Evolutionary conservation across 1,140 invertebrate species (phyloP).

Genomic region (Oreohelix idahoensis): DNA sequence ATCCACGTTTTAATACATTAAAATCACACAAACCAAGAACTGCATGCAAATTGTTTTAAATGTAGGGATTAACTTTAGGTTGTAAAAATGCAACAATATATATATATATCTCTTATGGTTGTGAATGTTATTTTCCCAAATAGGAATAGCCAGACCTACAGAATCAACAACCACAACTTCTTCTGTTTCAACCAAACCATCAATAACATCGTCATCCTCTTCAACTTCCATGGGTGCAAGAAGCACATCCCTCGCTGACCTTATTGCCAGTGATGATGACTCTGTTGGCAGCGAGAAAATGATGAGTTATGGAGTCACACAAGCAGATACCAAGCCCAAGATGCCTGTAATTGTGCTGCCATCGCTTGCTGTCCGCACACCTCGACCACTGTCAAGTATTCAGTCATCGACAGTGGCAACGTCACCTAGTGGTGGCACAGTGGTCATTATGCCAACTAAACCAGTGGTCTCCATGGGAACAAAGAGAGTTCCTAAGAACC

Average conservation of each 20-base stretch:
- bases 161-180: slow-evolving; percentile 16
- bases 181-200: not conserved
- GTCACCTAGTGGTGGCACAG: slow-evolving; percentile 17
- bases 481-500: slow-evolving; percentile 11
- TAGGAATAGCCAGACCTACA: no score
- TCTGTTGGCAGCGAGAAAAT: not conserved
- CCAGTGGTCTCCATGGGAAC: slow-evolving; percentile 40
- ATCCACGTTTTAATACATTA: no score
- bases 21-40: no score
- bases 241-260: slow-evolving; percentile 16
- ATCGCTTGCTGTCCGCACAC: slow-evolving; percentile 35
- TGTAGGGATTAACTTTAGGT: no score
- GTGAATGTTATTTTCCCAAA: no score
- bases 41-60: no score
- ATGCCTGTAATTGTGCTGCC: slow-evolving; percentile 34
- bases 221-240: not conserved
- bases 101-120: no score
- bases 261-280: slow-evolving; percentile 18
- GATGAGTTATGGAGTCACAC: slow-evolving; percentile 25
- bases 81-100: no score
- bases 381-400: slow-evolving; percentile 5
- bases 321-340: not conserved
- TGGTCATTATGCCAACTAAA: slow-evolving; percentile 38
- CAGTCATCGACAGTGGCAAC: slow-evolving; percentile 23
- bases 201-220: not conserved